Base-by-base conservation (phyloP, 2,888 invertebrate genomes). In the Podotricha telesiphe region DNA sequence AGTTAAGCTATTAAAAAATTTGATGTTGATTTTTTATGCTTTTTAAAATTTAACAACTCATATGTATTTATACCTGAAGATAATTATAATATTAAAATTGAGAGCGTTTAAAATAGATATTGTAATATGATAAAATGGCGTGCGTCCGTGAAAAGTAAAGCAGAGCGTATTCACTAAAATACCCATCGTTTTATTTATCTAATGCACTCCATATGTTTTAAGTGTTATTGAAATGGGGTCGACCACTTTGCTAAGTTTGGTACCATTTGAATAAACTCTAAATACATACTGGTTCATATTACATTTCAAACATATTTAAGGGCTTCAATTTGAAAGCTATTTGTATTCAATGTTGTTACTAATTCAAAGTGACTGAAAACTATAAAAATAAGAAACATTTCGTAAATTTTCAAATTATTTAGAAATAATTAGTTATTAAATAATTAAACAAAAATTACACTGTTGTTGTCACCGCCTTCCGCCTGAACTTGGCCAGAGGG, bases 141-240 rank as follows among this genome's bases (percentile, higher is more conserved):
- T 51, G 51, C 7, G 20, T 51, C 1, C 51, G 15, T 22, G 51
- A 7, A 22, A 15, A 22, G 51, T 22, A 51, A 22, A 22, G 37
- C 37, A 55, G 47, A 61, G 13, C 45, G 37, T 42, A 53, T 65
- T 45, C 42, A 42, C 53, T 37, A 42, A 65, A 65, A 65, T 13
- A 7, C 40, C 53, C 15, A 55, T 45, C 53, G 53, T 42, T 45
- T 13, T 53, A 64, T 53, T 51, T 64, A n/a, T 53, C 51, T 53
- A 64, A 64, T 42, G 22, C 55, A 55, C 45, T 53, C 53, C 17
- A 28, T 55, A 45, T 28, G 45, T 65, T 65, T 34, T 53, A 45
- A 45, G 45, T 65, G 53, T 65, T 65, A 55, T 55, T 65, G 65
- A 45, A 55, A 55, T 55, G 28, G 28, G 45, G 34, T 65, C 53